Conservation (phyloP, 2,113 vertebrate genomes). For the Pseudois nayaur region DNA sequence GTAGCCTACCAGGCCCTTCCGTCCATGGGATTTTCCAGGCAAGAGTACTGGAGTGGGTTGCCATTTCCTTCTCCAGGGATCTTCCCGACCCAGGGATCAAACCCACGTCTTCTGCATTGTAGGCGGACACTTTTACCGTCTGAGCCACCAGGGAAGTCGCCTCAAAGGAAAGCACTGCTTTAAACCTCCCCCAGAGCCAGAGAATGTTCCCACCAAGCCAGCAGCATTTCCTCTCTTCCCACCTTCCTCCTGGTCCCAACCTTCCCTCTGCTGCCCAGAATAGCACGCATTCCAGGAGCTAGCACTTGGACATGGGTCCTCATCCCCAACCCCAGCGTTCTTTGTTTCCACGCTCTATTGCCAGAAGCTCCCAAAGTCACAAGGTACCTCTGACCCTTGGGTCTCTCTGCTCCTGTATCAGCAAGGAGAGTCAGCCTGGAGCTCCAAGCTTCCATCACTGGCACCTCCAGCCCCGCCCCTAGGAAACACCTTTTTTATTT, state of each 20-base stretch:
- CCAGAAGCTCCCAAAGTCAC: background rate
- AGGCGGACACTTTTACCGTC: rapidly evolving
- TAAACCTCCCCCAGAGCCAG: background rate
- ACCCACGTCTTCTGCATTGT: background rate
- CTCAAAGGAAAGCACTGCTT: background rate
- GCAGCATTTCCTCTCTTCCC: background rate
- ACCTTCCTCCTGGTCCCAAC: background rate
- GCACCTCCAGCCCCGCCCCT: rapidly evolving
- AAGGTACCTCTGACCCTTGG: background rate
- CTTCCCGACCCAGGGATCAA: background rate
- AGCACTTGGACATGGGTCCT: background rate
- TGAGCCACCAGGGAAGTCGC: background rate
- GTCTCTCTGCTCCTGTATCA: background rate
- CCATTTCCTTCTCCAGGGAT: background rate
- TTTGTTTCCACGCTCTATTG: background rate
- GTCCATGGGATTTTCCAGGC: background rate
- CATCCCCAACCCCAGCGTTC: rapidly evolving
- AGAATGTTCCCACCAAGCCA: background rate
- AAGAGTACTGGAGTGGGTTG: background rate
- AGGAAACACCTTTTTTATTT: background rate
- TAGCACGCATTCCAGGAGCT: background rate
- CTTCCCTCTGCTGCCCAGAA: background rate
- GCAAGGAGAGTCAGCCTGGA: background rate
- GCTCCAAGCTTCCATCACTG: rapidly evolving
- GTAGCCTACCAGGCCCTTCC: background rate